Evolutionary conservation across 1,140 invertebrate genomes (phyloP).

Genomic region (Caenorhabditis brenneri): DNA sequence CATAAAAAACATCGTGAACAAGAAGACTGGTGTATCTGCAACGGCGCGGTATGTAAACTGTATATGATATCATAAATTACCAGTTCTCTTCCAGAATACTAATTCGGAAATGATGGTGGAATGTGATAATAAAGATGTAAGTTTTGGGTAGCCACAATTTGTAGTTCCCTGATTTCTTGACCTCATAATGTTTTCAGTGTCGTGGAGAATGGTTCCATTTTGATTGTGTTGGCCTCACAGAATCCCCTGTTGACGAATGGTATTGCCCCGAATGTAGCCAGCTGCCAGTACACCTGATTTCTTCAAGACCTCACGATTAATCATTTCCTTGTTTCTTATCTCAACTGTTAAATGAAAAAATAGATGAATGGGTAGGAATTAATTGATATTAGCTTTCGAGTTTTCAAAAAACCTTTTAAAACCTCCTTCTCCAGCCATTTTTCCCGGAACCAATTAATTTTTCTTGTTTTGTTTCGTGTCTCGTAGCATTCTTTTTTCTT

Average conservation of each 20-base stretch:
- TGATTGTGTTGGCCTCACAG: neutral
- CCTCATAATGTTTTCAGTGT: too few species aligned
- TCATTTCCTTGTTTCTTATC: neutral
- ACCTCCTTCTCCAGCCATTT: neutral
- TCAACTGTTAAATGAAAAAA: neutral
- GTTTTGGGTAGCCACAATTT: too few species aligned
- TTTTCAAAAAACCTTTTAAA: too few species aligned
- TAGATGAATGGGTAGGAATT: neutral
- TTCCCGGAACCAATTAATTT: too few species aligned
- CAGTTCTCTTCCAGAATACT: neutral
- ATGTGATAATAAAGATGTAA: conserved; percentile 18
- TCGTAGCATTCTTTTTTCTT: neutral
- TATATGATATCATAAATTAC: neutral
- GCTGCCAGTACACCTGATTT: neutral
- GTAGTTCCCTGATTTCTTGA: too few species aligned
- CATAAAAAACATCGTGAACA: neutral
- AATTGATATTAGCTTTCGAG: too few species aligned
- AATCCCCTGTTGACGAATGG: neutral
- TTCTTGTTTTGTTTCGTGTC: neutral
- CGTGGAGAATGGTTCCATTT: conserved; percentile 37
- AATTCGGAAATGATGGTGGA: conserved; percentile 31
- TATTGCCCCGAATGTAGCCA: conserved; percentile 11
- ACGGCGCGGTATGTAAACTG: neutral
- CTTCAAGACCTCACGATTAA: neutral
- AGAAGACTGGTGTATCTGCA: conserved; percentile 14